Base-by-base conservation (phyloP, 2,888 invertebrate species). In the Caenorhabditis becei region DNA sequence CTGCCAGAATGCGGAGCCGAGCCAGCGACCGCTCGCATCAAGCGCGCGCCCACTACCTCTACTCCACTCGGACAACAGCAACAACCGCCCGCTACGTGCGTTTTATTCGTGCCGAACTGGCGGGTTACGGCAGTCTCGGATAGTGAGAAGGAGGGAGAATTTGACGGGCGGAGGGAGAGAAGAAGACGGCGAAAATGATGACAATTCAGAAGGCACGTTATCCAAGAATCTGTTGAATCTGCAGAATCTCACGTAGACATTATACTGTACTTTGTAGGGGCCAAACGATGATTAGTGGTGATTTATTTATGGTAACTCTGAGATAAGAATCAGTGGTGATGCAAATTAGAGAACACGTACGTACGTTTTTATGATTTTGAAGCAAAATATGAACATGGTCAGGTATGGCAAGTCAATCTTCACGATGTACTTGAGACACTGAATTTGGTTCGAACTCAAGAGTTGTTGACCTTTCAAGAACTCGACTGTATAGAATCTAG, bases 191-290 rank as follows among this genome's bases (percentile, higher is more conserved):
- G 20, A 54, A 72, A 74, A 65, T 72, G 71, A 72, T 72, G 71
- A 72, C 71, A 72, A 72, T 74, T 74, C 54, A 72, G 62, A 63
- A 69, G 49, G 62, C 71, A 63, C 63, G 71, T 72, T 61, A 23
- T n/a, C n/a, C 3, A 14, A 26, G 44, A 47, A 26, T 62, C 62
- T 61, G 20, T 0, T 26, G 23, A 56, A 26, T 63, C 56, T 72
- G 35, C 56, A 44, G 35, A 54, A 32, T 37, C 47, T 62, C 71
- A 72, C 71, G 71, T 72, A 72, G 11, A 23, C 70, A 7, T 20
- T 35, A 14, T 24, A 35, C 37, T 18, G 71, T 72, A 41, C 61
- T 62, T 71, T 71, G 70, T 61, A 41, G 37, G 32, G 32, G 32
- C 10, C 32, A 32, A 32, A 32, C 24, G 53, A 53, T 53, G 24